These are phyloP conservation scores for Sturmia bella DNA, from an alignment of 2,888 invertebrate genomes.

Conservation along the genomic window DNA sequence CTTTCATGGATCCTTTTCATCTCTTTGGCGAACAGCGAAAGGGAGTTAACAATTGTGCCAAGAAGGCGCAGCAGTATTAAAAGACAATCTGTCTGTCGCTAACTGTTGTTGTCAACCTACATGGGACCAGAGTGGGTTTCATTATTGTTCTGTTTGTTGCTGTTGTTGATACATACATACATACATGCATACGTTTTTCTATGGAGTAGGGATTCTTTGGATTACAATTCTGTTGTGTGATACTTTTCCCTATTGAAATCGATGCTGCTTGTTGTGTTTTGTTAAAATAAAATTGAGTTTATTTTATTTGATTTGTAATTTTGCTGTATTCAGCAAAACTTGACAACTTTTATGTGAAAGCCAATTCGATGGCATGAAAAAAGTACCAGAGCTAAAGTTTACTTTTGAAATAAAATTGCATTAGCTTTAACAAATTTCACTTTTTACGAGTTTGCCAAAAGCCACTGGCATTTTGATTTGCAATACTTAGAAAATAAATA, in stretches of 20 bases:
- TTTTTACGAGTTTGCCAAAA: too few relatives aligned
- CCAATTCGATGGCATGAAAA: slow-evolving; percentile 4
- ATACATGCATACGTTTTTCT: too few relatives aligned
- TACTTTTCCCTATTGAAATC: slow-evolving; percentile 42
- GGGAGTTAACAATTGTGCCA: slow-evolving; percentile 44
- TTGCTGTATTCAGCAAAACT: slow-evolving; percentile 57
- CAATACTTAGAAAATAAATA: too few relatives aligned
- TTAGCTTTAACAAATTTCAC: too few relatives aligned
- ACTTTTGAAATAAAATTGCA: too few relatives aligned
- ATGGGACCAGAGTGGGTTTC: slow-evolving; percentile 4
- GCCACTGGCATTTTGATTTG: too few relatives aligned
- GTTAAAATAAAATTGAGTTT: slow-evolving; percentile 55
- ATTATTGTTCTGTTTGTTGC: slow-evolving; percentile 31
- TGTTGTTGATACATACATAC: not conserved
- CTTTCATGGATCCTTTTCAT: not conserved
- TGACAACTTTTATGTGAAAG: slow-evolving; percentile 17
- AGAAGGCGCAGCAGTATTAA: slow-evolving; percentile 37
- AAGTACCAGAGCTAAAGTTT: too few relatives aligned
- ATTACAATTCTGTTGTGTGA: slow-evolving; percentile 24
- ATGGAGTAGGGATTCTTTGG: slow-evolving; percentile 25
- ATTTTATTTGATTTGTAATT: slow-evolving; percentile 62
- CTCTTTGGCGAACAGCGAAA: slow-evolving; percentile 43
- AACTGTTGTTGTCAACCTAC: slow-evolving; percentile 27
- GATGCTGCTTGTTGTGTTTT: slow-evolving; percentile 9
- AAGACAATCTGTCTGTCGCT: slow-evolving; percentile 62